A percentile compares a stretch with the other conserved stretches of the same genome.
Conservation (phyloP, 1,140 invertebrate species). For the Anastatus disparis region DNA sequence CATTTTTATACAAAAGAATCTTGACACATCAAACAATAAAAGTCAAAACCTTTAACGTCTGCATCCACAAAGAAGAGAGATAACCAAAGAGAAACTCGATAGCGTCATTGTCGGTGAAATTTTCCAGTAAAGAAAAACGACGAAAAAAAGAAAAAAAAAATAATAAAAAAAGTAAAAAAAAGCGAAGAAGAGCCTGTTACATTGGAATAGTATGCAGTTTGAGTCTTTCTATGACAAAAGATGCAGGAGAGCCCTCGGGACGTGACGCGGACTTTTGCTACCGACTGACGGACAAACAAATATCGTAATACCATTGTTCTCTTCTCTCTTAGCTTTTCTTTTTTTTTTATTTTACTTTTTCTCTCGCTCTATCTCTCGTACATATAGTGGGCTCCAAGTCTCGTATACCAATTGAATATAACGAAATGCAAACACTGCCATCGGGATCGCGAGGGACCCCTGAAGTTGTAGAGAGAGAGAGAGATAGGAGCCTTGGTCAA, state of each 20-base stretch:
- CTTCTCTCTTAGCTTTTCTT: conserved; percentile 55
- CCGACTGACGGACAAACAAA: conserved; percentile 62
- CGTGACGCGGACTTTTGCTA: conserved; percentile 49
- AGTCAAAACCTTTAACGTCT: too few species aligned
- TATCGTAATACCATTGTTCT: conserved; percentile 66
- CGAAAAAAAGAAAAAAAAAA: conserved; percentile 17
- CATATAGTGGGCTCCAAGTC: too few species aligned
- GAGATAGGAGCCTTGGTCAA: not conserved
- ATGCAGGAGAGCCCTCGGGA: conserved; percentile 54
- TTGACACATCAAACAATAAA: too few species aligned
- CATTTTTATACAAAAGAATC: too few species aligned
- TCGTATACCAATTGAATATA: conserved; percentile 62
- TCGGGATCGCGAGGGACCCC: conserved; percentile 56
- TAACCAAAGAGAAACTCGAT: conserved; percentile 26
- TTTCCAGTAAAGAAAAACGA: too few species aligned
- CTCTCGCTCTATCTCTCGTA: too few species aligned
- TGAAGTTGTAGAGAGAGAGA: not conserved
- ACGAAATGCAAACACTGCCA: conserved; percentile 65
- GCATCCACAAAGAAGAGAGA: too few species aligned
- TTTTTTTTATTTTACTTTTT: too few species aligned
- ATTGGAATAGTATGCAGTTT: too few species aligned
- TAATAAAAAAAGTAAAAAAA: conserved; percentile 12
- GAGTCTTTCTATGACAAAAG: conserved; percentile 50
- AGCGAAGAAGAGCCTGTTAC: too few species aligned
- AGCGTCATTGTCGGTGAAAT: conserved; percentile 32